Base-by-base conservation (phyloP, 2,797 vertebrate genomes). In the Garrulus glandarius region DNA sequence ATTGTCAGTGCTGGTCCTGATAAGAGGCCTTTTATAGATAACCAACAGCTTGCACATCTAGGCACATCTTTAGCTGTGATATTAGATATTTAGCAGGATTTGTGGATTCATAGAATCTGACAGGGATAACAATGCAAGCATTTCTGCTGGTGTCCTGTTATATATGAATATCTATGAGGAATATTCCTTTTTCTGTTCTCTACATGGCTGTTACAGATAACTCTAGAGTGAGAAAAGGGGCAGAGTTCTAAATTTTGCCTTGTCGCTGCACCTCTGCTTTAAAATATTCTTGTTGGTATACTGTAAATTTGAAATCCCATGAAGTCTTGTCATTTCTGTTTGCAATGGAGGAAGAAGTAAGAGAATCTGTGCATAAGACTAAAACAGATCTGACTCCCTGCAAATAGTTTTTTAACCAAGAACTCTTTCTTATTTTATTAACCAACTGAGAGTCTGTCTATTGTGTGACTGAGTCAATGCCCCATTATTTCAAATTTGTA, bases 1-100 rank as follows among this genome's bases (percentile, higher is more conserved):
- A 37, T 89, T 91, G 81, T 92, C 78, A 83, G 64, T 56, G 39
- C n/a, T 76, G 46, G 69, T 76, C 55, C 49, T 85, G 78, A 71
- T 91, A 89, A 91, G 52, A 82, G 18, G 6, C 37, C 49, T 87
- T 80, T 94, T 70, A 19, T n/a, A 56, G 80, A 65, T 67, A 89
- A 87, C 21, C 87, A 95, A 49, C 81, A 94, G 59, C 55, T 93
- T 76, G 70, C 67, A 77, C 44, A 65, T 72, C 63, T 50, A 59
- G 75, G 24, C 34, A 67, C 1, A 3, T 67, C 74, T 89, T 92
- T 70, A 91, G 56, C 69, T 77, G 52, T 49, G 52, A 36, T 93
- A 80, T 74, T 70, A 71, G 78, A 41, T 70, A 79, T 94, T 96
- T 83, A 77, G 56, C 72, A 85, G 87, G 89, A 92, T 93, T 92